A percentile compares a stretch with the other conserved stretches of the same genome.
Evolutionary conservation across 2,113 vertebrate species (phyloP).

Genomic region (Alces alces): DNA sequence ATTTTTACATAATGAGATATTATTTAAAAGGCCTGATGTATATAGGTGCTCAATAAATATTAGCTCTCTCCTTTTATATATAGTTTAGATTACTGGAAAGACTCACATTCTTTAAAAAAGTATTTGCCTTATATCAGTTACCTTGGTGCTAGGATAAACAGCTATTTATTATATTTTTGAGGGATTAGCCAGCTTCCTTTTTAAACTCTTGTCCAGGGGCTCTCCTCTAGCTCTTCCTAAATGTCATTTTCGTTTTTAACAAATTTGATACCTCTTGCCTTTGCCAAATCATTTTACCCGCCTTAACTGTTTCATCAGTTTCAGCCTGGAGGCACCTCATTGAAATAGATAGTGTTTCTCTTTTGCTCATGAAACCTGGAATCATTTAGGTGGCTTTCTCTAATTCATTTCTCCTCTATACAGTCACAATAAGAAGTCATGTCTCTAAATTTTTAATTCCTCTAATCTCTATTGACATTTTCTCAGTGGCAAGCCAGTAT

Average conservation of each 20-base stretch:
- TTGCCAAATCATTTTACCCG: not conserved
- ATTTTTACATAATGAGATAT: not conserved
- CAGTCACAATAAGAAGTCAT: not conserved
- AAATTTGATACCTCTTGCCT: not conserved
- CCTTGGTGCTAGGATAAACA: not conserved
- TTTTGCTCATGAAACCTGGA: not conserved
- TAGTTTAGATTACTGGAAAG: not conserved
- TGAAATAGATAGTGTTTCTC: not conserved
- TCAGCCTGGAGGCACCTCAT: not conserved
- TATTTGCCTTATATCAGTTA: not conserved
- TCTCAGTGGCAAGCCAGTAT: not conserved
- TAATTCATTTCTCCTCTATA: not conserved
- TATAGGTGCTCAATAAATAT: not conserved
- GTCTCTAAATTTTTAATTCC: slow-evolving; percentile 20
- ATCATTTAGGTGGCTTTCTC: not conserved
- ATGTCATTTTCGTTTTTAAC: not conserved
- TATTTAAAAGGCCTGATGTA: not conserved
- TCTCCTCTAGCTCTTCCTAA: not conserved
- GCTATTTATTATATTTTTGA: not conserved
- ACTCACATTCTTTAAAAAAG: not conserved
- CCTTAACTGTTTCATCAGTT: not conserved
- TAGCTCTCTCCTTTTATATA: not conserved
- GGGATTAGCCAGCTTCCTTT: not conserved
- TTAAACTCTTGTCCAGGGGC: not conserved
- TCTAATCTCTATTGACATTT: not conserved